Conservation (phyloP, 2,888 invertebrate species). For the Melanchra persicariae region DNA sequence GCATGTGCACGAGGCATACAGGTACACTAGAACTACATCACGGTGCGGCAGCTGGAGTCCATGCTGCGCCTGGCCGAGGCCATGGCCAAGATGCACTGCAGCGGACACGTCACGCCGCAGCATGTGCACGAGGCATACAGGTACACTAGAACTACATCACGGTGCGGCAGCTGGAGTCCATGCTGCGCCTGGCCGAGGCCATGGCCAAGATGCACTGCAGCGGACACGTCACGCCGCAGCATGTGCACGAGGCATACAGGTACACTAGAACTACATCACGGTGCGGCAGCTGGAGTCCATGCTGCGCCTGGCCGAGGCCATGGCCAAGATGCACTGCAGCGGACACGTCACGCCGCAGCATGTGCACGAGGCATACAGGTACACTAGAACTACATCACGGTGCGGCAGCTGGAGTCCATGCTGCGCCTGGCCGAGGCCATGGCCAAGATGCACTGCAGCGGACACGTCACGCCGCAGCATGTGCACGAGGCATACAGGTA, state of each 20-base stretch:
- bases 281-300: slow-evolving; percentile 96
- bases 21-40: slow-evolving; percentile 92
- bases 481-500: slow-evolving; percentile 93
- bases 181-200: slow-evolving; percentile 98
- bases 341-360: slow-evolving; percentile 96
- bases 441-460: slow-evolving; percentile 98
- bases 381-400: slow-evolving; percentile 94
- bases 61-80: slow-evolving; percentile 99
- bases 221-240: slow-evolving; percentile 95
- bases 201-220: slow-evolving; percentile 99
- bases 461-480: slow-evolving; percentile 96
- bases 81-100: slow-evolving; percentile 98
- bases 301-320: slow-evolving; percentile 98
- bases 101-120: slow-evolving; percentile 95
- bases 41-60: slow-evolving; percentile 95
- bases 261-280: slow-evolving; percentile 90
- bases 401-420: slow-evolving; percentile 95
- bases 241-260: slow-evolving; percentile 94
- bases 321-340: slow-evolving; percentile 98
- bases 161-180: slow-evolving; percentile 94
- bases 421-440: slow-evolving; percentile 98
- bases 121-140: slow-evolving; percentile 95
- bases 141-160: slow-evolving; percentile 90
- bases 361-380: slow-evolving; percentile 93
- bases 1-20: slow-evolving; percentile 95